Evolutionary conservation across 2,888 invertebrate genomes (phyloP).

Genomic region (Cinara cedri): DNA sequence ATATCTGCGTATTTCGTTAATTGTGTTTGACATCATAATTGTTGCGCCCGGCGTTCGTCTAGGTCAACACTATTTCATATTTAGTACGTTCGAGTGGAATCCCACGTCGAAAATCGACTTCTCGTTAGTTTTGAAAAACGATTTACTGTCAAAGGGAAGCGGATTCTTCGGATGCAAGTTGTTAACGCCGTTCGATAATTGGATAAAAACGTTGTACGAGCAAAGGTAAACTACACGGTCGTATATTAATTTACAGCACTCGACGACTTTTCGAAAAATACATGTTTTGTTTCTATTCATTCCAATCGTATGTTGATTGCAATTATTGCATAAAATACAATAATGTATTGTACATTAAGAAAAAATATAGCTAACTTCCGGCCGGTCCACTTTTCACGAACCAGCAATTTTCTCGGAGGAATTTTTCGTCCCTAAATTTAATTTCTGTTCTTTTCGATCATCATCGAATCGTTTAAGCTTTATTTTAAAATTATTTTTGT

Average conservation of each 20-base stretch:
- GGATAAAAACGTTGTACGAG: constrained; percentile 67
- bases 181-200: constrained; percentile 68
- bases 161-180: constrained; percentile 64
- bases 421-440: too few species aligned
- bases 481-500: too few species aligned
- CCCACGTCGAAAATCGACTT: constrained; percentile 70
- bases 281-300: not conserved
- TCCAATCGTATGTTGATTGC: not conserved
- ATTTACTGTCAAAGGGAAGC: constrained; percentile 59
- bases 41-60: too few species aligned
- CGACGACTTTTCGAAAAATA: not conserved
- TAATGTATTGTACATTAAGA: too few species aligned
- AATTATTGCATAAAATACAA: not conserved
- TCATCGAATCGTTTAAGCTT: too few species aligned
- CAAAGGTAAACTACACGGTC: constrained; percentile 65
- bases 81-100: constrained; percentile 72
- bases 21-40: not conserved
- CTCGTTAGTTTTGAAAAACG: constrained; percentile 63
- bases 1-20: not conserved
- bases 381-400: too few species aligned
- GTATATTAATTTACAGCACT: not conserved
- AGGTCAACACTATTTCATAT: constrained; percentile 47
- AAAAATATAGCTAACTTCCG: too few species aligned
- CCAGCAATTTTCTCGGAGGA: too few species aligned
- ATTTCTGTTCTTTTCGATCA: too few species aligned